A percentile compares a stretch with the other conserved stretches of the same genome.
phyloP scores from a whole-genome alignment of 2,797 vertebrate genomes.

The Manis pentadactyla region DNA sequence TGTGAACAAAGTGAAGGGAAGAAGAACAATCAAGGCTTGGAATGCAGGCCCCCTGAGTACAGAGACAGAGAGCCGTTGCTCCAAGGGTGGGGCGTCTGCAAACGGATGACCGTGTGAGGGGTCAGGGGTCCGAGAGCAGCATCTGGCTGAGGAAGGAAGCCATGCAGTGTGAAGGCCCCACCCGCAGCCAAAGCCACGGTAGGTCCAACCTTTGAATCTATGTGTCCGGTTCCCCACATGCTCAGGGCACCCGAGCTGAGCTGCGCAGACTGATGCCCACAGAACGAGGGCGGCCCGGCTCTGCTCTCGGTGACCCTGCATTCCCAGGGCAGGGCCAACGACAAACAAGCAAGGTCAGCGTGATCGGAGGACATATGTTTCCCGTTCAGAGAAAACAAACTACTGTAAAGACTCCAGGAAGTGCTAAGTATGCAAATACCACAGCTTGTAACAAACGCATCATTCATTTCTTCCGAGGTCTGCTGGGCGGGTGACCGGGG shows the following conservation, averaged over 20 bases:
- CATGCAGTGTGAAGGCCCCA: rapidly evolving
- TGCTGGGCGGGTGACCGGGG: rapidly evolving
- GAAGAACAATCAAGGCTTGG: neutral
- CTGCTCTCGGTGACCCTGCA: neutral
- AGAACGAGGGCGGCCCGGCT: neutral
- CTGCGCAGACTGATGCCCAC: rapidly evolving
- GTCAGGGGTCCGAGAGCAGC: neutral
- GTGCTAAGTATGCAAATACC: neutral
- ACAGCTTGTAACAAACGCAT: rapidly evolving
- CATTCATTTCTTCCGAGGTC: neutral
- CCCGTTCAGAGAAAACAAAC: neutral
- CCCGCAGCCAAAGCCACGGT: neutral
- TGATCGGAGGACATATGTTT: neutral
- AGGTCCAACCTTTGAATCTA: neutral
- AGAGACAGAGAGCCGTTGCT: neutral
- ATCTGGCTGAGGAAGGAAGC: neutral
- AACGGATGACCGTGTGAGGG: neutral
- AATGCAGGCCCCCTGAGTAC: rapidly evolving
- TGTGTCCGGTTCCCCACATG: neutral
- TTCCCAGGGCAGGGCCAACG: neutral
- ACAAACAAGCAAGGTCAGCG: rapidly evolving
- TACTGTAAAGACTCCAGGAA: neutral
- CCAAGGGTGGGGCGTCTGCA: neutral
- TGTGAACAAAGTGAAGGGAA: neutral
- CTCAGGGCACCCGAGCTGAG: neutral